Conservation (phyloP, 2,113 vertebrate species). For the Chaetorhynchus papuensis region DNA sequence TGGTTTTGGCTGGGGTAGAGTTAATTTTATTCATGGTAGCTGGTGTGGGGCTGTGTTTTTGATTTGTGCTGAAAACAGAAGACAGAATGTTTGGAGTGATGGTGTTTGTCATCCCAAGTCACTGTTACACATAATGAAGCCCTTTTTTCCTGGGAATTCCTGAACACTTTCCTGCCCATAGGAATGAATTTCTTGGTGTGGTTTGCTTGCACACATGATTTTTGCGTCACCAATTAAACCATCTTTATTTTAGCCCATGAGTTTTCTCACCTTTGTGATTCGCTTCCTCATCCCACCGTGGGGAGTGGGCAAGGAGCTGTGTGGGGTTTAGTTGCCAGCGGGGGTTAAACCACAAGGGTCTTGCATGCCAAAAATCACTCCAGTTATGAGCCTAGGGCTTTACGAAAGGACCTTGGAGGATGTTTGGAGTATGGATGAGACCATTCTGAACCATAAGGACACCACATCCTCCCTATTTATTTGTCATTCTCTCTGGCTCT, state of each 20-base stretch:
- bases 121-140: not conserved
- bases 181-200: not conserved
- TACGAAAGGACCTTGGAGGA: not conserved
- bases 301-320: not conserved
- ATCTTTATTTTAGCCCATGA: not conserved
- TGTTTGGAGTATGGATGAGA: not conserved
- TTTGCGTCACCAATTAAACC: not conserved
- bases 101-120: not conserved
- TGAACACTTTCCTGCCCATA: not conserved
- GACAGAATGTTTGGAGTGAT: not conserved
- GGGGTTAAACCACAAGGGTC: not conserved
- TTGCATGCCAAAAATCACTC: not conserved
- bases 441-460: not conserved
- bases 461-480: not conserved
- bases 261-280: not conserved
- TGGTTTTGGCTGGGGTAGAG: not conserved
- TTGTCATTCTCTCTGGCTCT: not conserved
- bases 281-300: not conserved
- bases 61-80: not conserved
- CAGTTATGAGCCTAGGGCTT: not conserved
- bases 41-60: not conserved
- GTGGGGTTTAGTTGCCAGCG: not conserved
- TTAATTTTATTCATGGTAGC: not conserved
- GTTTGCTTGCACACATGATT: not conserved
- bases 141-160: not conserved